Base-by-base conservation (phyloP, 2,113 vertebrate genomes). In the Macroglossus sobrinus region DNA sequence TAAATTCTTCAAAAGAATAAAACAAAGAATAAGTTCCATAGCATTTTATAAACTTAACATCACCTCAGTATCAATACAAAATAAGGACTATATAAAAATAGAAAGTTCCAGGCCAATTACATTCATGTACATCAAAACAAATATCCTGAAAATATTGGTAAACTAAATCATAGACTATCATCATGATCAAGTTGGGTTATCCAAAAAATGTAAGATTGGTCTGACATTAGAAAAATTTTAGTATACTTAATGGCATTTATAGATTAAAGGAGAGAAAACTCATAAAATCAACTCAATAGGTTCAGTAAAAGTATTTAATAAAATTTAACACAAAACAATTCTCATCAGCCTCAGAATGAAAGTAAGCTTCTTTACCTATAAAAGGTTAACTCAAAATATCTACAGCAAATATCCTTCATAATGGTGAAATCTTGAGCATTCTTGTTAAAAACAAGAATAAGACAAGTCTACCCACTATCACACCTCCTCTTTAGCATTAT, bases 301-400 rank as follows among this genome's bases (percentile, higher is more conserved):
- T 80, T 80, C 21, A 75, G 50, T 82, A 91, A 72, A 97, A 75
- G 15, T 61, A n/a, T 45, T 69, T 79, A n/a, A 81, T 90, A 90
- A 93, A 84, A 96, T 53, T 22, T 80, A 94, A 75, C 7, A 76
- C 14, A 26, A 11, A 61, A 76, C 90, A 90, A 28, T 69, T 78
- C 45, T 95, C 47, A 61, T 84, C 26, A 79, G 19, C 21, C n/a
- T 94, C 33, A 50, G 24, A 66, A 82, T 64, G 40, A 64, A 89
- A 81, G 28, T 45, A 7, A 85, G 14, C 11, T 79, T 90, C 33
- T 43, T 78, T 64, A 68, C 22, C 57, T 74, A 2, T 18, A 74
- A 89, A 79, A 84, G 8, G 7, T 35, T 40, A 55, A 43, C n/a
- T 82, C 3, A 94, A 89, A 86, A 75, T 61, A 71, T 50, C 26